Evolutionary conservation across 2,797 vertebrate genomes (phyloP), one percentile per base, ranked within the genome.

Genomic region (Orientallactaga sibirica): DNA sequence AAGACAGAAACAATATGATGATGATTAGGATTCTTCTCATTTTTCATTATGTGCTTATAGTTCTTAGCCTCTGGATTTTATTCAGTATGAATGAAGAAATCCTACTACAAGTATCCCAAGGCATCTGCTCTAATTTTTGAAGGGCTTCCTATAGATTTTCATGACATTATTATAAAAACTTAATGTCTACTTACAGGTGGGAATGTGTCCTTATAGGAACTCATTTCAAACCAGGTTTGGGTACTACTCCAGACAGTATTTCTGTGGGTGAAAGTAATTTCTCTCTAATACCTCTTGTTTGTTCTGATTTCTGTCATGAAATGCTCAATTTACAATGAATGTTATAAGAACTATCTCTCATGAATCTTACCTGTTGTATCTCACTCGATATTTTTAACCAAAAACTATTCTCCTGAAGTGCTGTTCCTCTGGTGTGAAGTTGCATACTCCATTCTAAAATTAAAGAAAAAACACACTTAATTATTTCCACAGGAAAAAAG

Each of bases 361-460:
- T 74, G 43, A 79, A 27, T 94, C 93, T 94, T 94, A 94, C 90
- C 90, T 11, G 74, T 37, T 79, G 79, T 61, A 52, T 85, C 61
- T 78, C 61, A 58, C 27, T 43, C 85, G 80, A 10, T 41, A 48
- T 80, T 79, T 95, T 86, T 82, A 92, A 58, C 79, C 90, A 83
- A 78, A 77, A 87, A 83, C 15, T 71, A 71, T 91, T 71, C 27
- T 82, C 71, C 4, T 29, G 71, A 84, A 37, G 37, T 70, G 81
- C 67, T 79, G 61, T 77, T 41, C 14, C 84, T 71, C 62, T 87
- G 74, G 48, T 61, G 29, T 88, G 79, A 87, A 88, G 67, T 41
- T 9, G 84, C 25, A 89, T 2, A 80, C 52, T 71, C 71, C 70
- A 62, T 52, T 92, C 92, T 94, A 37, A 92, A 93, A 18, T 85